Base-by-base conservation (phyloP, 2,797 vertebrate species). In the Poecilia velifera region DNA sequence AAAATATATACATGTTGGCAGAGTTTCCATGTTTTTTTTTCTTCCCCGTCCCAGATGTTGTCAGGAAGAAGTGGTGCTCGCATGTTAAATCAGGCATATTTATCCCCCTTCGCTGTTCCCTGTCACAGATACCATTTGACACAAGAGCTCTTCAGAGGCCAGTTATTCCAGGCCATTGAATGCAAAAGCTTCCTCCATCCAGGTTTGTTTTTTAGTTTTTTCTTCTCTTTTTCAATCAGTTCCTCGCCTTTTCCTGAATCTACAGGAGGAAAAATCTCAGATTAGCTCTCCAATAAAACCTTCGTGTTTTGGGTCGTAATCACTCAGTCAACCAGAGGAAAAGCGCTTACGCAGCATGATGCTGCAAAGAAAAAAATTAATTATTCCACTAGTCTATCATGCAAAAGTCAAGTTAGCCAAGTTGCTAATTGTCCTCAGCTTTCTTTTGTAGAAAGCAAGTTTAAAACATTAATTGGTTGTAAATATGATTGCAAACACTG, bases 91-190 rank as follows among this genome's bases (percentile, higher is more conserved):
- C 90, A 89, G 84, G 86, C 89, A 88, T 88, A 90, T 92, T 93
- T 93, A 92, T 91, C 91, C 90, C 82, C 76, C 81, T 79, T 87
- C 86, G 90, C 91, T 93, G 91, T 89, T 94, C 90, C 78, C 90
- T 88, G 92, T 93, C 94, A 93, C 91, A 94, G 89, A 94, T 91
- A 93, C 90, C 83, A 87, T 94, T 92, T 93, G 92, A 94, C 92
- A 94, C 93, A 90, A 93, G 93, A 91, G 93, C 93, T 91, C 93
- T 92, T 94, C 89, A 75, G 94, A 92, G 91, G 90, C 93, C 88
- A 80, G 92, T 94, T 94, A 93, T 94, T 94, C 94, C 94, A 91
- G 88, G 80, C 93, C 93, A 93, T 91, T 94, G 91, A 93, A 89
- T 94, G 91, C 92, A 93, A 94, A 94, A 92, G 89, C 89, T 89